Evolutionary conservation across 2,113 vertebrate species (phyloP).

Genomic region (Albula goreensis): DNA sequence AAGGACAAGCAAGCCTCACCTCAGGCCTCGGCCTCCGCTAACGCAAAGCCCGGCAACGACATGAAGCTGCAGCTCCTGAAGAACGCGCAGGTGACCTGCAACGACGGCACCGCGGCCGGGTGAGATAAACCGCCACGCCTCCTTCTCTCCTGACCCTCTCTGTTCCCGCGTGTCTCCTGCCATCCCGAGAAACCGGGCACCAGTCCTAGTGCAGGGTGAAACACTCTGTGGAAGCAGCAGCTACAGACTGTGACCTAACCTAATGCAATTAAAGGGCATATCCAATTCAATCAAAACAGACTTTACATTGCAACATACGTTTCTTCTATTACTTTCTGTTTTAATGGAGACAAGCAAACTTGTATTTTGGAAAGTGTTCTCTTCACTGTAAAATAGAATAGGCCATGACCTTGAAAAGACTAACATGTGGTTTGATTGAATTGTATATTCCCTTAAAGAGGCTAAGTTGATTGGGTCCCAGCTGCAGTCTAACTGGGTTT

Average conservation of each 20-base stretch:
- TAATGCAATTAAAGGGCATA: too few species aligned
- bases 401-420: too few species aligned
- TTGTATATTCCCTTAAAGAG: background rate
- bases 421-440: too few species aligned
- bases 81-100: slow-evolving; percentile 66
- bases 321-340: too few species aligned
- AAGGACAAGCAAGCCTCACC: slow-evolving; percentile 49
- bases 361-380: too few species aligned
- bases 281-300: too few species aligned
- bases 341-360: too few species aligned
- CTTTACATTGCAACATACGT: too few species aligned
- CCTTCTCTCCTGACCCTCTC: background rate
- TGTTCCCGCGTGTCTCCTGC: background rate
- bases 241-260: too few species aligned
- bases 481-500: too few species aligned
- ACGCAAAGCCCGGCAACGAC: slow-evolving; percentile 50
- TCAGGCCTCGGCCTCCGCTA: slow-evolving; percentile 33
- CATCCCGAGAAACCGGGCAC: background rate
- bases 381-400: background rate
- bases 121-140: slow-evolving; percentile 41
- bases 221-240: background rate
- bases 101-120: slow-evolving; percentile 70
- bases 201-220: background rate
- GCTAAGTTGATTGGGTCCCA: too few species aligned
- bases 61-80: slow-evolving; percentile 75